These are phyloP conservation scores for Cyphomyrus discorhynchus DNA, from an alignment of 2,113 vertebrate species.

Conservation along the genomic window DNA sequence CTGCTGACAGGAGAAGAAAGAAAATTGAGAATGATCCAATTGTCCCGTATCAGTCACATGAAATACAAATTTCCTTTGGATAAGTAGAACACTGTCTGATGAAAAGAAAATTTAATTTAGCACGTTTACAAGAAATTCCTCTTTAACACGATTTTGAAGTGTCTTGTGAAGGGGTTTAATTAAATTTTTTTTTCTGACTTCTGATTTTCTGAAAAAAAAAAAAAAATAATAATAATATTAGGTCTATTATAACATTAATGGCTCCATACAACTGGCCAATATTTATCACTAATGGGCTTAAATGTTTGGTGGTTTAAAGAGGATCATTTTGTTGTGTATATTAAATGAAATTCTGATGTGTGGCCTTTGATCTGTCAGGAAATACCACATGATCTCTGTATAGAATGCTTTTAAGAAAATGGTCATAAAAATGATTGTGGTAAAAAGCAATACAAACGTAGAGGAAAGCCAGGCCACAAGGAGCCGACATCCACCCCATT, in stretches of 20 bases:
- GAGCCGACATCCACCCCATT: not conserved
- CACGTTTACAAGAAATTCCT: not conserved
- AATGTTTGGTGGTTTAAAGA: not conserved
- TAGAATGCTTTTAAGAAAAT: not conserved
- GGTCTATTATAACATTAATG: not conserved
- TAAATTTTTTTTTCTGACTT: not conserved
- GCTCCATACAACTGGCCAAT: not conserved
- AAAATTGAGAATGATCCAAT: not conserved
- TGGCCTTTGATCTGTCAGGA: not conserved
- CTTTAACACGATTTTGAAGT: not conserved
- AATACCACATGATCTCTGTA: not conserved
- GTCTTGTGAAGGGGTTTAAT: not conserved
- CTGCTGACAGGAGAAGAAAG: not conserved
- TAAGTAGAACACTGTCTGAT: not conserved
- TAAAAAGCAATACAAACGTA: not conserved
- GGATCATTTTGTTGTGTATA: not conserved
- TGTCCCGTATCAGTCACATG: not conserved
- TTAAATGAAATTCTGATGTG: not conserved
- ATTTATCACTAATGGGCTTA: not conserved
- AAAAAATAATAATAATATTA: not conserved
- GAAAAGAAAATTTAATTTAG: not conserved
- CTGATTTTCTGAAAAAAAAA: not conserved
- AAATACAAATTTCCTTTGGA: not conserved
- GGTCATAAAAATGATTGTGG: not conserved
- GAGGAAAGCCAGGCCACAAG: not conserved